These are phyloP conservation scores for Altica lythri DNA, from an alignment of 2,888 invertebrate genomes.

Conservation along the genomic window DNA sequence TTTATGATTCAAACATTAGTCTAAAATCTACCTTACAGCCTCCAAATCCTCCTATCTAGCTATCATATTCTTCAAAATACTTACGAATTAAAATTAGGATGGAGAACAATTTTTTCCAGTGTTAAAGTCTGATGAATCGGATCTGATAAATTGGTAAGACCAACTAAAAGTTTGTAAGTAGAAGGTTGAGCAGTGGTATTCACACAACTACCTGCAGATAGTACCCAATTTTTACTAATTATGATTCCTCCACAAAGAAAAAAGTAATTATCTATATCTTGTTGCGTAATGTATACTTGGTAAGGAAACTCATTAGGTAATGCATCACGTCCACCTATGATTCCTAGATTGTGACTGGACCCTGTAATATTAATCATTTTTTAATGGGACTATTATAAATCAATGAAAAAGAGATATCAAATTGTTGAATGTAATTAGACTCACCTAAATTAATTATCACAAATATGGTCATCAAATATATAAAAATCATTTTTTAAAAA, in stretches of 20 bases:
- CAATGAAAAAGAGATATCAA: too few relatives aligned
- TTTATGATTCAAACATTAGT: too few relatives aligned
- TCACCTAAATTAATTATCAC: too few relatives aligned
- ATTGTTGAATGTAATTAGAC: too few relatives aligned
- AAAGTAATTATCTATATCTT: background rate
- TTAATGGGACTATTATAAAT: too few relatives aligned
- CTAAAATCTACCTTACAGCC: too few relatives aligned
- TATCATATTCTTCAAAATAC: too few relatives aligned
- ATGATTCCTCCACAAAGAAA: background rate
- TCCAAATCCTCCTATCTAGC: too few relatives aligned
- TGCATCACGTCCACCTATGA: background rate
- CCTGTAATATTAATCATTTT: too few relatives aligned
- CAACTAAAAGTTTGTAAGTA: background rate
- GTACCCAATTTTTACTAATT: background rate
- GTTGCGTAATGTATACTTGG: background rate
- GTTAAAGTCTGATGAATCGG: background rate
- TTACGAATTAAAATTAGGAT: background rate
- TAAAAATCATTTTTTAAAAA: too few relatives aligned
- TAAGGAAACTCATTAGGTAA: background rate
- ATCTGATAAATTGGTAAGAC: background rate
- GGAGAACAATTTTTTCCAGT: background rate
- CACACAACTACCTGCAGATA: background rate
- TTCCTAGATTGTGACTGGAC: background rate
- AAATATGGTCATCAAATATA: too few relatives aligned
- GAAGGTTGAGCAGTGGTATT: background rate